Evolutionary conservation across 2,888 invertebrate species (phyloP).

Genomic region (Hybos culiciformis): DNA sequence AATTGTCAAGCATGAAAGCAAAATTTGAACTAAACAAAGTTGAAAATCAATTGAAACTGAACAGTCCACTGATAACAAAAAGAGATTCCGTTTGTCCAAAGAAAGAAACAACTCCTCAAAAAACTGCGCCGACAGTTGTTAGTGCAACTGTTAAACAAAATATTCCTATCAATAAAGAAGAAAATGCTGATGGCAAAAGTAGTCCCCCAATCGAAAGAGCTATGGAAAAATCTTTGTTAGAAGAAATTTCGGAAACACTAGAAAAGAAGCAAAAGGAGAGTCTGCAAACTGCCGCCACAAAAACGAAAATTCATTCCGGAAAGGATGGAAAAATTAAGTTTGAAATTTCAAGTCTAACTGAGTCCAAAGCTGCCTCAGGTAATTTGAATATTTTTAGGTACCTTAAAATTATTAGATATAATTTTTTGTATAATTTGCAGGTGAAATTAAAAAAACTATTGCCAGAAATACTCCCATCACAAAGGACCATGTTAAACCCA

Average conservation of each 20-base stretch:
- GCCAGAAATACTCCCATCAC: slow-evolving; percentile 49
- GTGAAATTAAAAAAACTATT: slow-evolving; percentile 34
- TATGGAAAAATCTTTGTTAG: slow-evolving; percentile 54
- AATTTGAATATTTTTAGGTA: no score
- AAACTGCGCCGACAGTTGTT: slow-evolving; percentile 30
- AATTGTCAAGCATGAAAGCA: slow-evolving; percentile 14
- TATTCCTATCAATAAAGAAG: slow-evolving; percentile 12
- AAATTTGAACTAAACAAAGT: slow-evolving; percentile 21
- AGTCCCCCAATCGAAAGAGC: slow-evolving; percentile 35
- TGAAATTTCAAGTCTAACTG: slow-evolving; percentile 27
- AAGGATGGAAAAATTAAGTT: slow-evolving; percentile 29
- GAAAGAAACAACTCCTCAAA: not conserved
- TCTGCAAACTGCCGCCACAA: slow-evolving; percentile 8
- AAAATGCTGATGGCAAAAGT: slow-evolving; percentile 28
- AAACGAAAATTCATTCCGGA: slow-evolving; percentile 11
- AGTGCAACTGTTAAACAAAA: slow-evolving; percentile 20
- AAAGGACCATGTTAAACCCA: slow-evolving; percentile 52
- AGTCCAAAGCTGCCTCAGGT: slow-evolving; percentile 13
- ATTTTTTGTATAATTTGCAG: no score
- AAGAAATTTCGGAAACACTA: slow-evolving; percentile 60
- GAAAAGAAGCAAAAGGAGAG: slow-evolving; percentile 42
- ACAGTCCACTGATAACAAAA: no score
- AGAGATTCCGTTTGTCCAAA: slow-evolving; percentile 19
- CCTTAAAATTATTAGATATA: no score
- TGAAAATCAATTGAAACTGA: slow-evolving; percentile 33